These are phyloP conservation scores for Mya arenaria DNA, from an alignment of 1,140 invertebrate genomes.

Conservation along the genomic window DNA sequence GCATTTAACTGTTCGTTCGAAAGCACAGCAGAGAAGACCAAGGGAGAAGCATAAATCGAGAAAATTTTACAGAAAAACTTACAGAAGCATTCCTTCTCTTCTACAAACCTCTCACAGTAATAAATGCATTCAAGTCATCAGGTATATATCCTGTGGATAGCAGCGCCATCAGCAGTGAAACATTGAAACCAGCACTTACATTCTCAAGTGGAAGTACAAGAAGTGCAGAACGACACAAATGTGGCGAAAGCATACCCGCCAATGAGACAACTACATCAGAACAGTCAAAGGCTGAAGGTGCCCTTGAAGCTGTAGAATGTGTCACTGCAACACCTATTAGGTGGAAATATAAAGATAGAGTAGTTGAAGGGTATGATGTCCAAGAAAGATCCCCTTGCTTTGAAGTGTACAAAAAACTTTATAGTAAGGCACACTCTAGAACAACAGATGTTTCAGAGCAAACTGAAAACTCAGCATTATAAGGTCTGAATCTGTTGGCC, in stretches of 20 bases:
- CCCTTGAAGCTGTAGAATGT: neutral
- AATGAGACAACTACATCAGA: neutral
- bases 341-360: neutral
- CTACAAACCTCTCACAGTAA: slow-evolving; percentile 43
- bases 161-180: neutral
- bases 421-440: slow-evolving; percentile 3
- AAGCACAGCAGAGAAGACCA: slow-evolving; percentile 8
- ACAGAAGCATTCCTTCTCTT: slow-evolving; percentile 21
- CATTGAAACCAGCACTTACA: neutral
- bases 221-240: neutral
- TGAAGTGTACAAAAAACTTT: slow-evolving; percentile 27
- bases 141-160: slow-evolving; percentile 15
- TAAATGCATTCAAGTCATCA: slow-evolving; percentile 29
- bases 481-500: slow-evolving; percentile 11
- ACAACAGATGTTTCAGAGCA: neutral
- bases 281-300: neutral
- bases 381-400: slow-evolving; percentile 27
- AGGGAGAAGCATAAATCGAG: neutral
- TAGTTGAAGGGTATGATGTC: slow-evolving; percentile 30
- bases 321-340: neutral
- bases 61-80: slow-evolving; percentile 36
- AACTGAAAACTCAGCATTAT: neutral
- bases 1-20: neutral
- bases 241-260: neutral
- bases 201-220: neutral